Percentiles rank a stretch among this genome's conserved stretches.
Conservation (phyloP, 1,140 invertebrate genomes). For the Papilio machaon region DNA sequence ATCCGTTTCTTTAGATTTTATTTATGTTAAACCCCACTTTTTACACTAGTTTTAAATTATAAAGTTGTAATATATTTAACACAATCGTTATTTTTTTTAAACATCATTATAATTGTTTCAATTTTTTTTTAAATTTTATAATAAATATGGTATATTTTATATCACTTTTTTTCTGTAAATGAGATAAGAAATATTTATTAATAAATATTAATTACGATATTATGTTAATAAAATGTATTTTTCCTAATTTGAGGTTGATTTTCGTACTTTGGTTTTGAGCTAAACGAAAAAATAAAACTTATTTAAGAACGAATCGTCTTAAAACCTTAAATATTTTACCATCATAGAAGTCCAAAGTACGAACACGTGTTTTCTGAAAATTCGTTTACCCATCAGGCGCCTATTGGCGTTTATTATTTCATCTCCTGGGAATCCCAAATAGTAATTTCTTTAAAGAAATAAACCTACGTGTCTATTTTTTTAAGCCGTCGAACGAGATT, state of each 20-base stretch:
- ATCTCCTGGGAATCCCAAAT: not conserved
- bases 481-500: not conserved
- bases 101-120: too few relatives aligned
- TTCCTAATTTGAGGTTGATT: too few relatives aligned
- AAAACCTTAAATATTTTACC: conserved; percentile 22
- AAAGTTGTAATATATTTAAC: not conserved
- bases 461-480: conserved; percentile 9
- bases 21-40: not conserved
- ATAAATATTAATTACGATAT: too few relatives aligned
- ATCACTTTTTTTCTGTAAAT: too few relatives aligned
- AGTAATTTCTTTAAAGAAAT: conserved; percentile 18
- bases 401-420: not conserved
- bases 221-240: too few relatives aligned
- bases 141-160: too few relatives aligned
- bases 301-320: too few relatives aligned
- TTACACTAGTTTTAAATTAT: not conserved
- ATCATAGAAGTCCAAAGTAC: not conserved
- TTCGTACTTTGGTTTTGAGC: too few relatives aligned
- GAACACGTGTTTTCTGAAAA: not conserved
- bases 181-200: too few relatives aligned
- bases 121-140: too few relatives aligned
- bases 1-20: conserved; percentile 3
- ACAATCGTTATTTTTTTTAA: too few relatives aligned
- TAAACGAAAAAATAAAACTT: too few relatives aligned
- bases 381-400: not conserved